Percentiles rank a stretch among this genome's conserved stretches.
Evolutionary conservation across 2,113 vertebrate genomes (phyloP).

Genomic region (Psilopsiagon aymara): DNA sequence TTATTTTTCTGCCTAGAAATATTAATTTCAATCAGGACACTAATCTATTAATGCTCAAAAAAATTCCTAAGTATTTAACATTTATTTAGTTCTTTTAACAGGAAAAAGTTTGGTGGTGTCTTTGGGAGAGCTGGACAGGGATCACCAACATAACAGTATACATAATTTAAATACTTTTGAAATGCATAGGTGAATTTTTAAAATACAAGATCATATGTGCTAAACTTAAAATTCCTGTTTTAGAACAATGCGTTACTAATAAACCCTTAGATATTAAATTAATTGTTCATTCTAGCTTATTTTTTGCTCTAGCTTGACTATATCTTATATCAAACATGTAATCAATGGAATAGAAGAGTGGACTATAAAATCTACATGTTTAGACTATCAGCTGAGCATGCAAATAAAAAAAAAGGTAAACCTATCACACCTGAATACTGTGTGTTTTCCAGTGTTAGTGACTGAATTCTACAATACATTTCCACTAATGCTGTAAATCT

Average conservation of each 20-base stretch:
- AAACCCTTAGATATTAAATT: not conserved
- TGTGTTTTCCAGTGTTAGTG: not conserved
- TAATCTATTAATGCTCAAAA: not conserved
- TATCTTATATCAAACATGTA: not conserved
- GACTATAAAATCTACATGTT: not conserved
- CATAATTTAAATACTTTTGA: not conserved
- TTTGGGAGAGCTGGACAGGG: not conserved
- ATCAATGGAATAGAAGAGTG: not conserved
- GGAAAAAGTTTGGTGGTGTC: not conserved
- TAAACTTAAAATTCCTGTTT: not conserved
- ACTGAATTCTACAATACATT: not conserved
- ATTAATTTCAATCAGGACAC: not conserved
- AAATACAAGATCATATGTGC: not conserved
- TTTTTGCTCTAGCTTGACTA: not conserved
- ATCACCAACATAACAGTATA: not conserved
- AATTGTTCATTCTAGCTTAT: not conserved
- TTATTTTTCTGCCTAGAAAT: not conserved
- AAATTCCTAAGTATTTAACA: not conserved
- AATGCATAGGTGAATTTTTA: not conserved
- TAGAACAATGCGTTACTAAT: not conserved
- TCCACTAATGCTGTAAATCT: not conserved
- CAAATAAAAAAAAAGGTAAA: not conserved
- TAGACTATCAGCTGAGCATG: not conserved
- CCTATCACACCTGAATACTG: not conserved
- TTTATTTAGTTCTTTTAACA: not conserved